Conservation (phyloP, 1,140 invertebrate genomes). For the Cyclargus thomasi region DNA sequence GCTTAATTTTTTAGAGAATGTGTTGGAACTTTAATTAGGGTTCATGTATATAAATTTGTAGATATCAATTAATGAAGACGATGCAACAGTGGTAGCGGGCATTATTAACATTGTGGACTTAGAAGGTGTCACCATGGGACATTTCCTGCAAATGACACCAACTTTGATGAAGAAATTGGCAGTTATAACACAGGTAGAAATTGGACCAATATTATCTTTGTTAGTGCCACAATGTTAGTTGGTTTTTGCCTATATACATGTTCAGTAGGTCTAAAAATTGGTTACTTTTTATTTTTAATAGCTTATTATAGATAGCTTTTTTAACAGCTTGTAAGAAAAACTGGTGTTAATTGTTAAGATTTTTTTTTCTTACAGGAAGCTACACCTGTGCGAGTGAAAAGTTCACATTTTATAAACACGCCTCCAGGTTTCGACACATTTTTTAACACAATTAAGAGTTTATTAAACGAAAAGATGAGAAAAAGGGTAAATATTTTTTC, state of each 20-base stretch:
- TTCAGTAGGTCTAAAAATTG: no score
- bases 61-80: conserved; percentile 41
- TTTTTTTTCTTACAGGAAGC: conserved; percentile 25
- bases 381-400: conserved; percentile 26
- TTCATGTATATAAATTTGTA: conserved; percentile 23
- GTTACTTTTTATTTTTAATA: no score
- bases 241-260: no score
- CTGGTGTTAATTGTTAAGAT: not conserved
- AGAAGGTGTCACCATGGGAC: conserved; percentile 50
- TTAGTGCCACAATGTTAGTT: no score
- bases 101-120: conserved; percentile 49
- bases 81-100: conserved; percentile 33
- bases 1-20: no score
- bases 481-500: conserved; percentile 21
- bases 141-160: conserved; percentile 70
- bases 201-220: no score
- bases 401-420: conserved; percentile 27
- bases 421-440: conserved; percentile 26
- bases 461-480: conserved; percentile 29
- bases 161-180: conserved; percentile 64
- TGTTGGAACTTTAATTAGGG: no score
- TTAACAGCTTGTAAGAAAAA: no score
- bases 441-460: conserved; percentile 23
- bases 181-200: conserved; percentile 32
- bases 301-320: no score